phyloP scores from a whole-genome alignment of 2,797 vertebrate genomes.

The Epinephelus awoara region DNA sequence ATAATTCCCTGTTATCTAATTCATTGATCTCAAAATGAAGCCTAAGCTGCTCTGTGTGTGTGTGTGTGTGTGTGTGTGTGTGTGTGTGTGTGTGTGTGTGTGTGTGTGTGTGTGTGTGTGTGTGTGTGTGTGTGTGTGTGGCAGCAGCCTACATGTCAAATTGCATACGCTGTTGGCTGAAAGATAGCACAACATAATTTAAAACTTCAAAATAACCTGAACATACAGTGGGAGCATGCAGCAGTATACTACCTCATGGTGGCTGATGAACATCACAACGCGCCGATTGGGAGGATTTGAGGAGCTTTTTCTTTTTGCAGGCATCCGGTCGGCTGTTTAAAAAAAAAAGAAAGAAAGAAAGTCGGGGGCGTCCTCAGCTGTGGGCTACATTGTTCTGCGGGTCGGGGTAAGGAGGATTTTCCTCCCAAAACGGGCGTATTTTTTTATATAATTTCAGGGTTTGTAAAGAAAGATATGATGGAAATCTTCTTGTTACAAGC shows the following conservation, averaged over 20 bases:
- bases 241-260: conserved; percentile 52
- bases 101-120: conserved; percentile 26
- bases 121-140: conserved; percentile 26
- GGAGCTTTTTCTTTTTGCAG: conserved; percentile 32
- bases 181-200: conserved; percentile 74
- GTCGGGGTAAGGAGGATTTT: conserved; percentile 29
- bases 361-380: conserved; percentile 53
- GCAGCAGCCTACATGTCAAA: conserved; percentile 53
- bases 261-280: conserved; percentile 58
- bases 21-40: conserved; percentile 78
- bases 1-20: conserved; percentile 79
- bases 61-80: conserved; percentile 27
- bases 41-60: conserved; percentile 58
- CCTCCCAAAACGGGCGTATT: conserved; percentile 19
- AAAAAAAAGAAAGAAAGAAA: conserved; percentile 4
- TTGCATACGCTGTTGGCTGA: conserved; percentile 57
- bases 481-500: conserved; percentile 57
- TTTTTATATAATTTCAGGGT: conserved; percentile 45
- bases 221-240: conserved; percentile 63
- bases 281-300: conserved; percentile 46
- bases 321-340: conserved; percentile 35
- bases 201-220: conserved; percentile 61
- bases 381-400: conserved; percentile 52
- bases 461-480: conserved; percentile 57
- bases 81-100: conserved; percentile 26